Evolutionary conservation across 2,113 vertebrate species (phyloP).

Genomic region (Neotoma lepida): DNA sequence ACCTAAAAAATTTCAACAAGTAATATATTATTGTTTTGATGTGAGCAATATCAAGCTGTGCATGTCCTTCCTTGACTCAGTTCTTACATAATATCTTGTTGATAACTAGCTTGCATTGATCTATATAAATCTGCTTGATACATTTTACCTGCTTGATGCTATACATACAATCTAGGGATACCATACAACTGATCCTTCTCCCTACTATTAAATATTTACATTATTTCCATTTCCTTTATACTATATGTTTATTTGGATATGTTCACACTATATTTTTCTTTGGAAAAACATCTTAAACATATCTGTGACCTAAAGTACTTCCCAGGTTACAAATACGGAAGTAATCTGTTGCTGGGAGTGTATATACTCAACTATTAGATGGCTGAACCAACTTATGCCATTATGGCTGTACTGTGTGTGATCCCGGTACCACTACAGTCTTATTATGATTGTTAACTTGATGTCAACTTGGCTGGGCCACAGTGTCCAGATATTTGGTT

Average conservation of each 20-base stretch:
- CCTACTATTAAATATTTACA: background rate
- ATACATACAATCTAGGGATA: background rate
- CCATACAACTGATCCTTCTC: background rate
- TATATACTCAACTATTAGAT: background rate
- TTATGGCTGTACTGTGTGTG: background rate
- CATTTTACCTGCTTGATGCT: background rate
- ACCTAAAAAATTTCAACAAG: background rate
- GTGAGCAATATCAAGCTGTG: background rate
- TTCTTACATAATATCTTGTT: background rate
- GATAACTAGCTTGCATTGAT: background rate
- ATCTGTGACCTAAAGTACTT: background rate
- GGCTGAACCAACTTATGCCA: background rate
- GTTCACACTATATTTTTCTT: too few species aligned
- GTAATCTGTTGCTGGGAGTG: background rate
- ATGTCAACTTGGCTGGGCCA: background rate
- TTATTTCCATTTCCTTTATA: constrained; percentile 20
- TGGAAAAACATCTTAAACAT: background rate
- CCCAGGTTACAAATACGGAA: background rate
- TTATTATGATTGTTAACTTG: background rate
- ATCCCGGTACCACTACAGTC: background rate
- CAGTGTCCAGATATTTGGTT: background rate
- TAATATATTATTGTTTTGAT: background rate
- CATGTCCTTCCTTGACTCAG: background rate
- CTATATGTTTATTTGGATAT: too few species aligned
- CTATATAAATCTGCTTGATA: background rate